phyloP scores from a whole-genome alignment of 2,888 invertebrate genomes.

The Tetropium fuscum region DNA sequence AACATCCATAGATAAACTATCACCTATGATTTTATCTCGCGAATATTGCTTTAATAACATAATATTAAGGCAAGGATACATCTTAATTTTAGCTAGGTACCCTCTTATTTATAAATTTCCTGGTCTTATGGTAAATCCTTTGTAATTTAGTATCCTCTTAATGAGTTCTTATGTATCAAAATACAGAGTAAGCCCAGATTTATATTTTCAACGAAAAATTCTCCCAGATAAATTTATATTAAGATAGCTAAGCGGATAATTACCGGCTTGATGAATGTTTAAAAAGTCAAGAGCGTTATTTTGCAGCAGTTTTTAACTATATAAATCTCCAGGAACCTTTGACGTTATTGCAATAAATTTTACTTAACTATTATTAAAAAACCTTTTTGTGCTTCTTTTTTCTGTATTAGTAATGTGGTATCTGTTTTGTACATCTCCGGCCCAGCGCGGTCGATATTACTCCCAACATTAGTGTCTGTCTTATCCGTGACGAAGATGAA shows the following conservation, averaged over 20 bases:
- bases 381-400: slow-evolving; percentile 8
- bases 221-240: neutral
- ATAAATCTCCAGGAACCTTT: slow-evolving; percentile 16
- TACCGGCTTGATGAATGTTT: slow-evolving; percentile 11
- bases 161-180: no score
- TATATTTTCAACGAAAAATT: neutral
- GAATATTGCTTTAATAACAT: no score
- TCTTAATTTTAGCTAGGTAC: no score
- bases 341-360: slow-evolving; percentile 20
- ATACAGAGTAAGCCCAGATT: no score
- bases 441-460: slow-evolving; percentile 36
- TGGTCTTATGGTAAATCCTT: no score
- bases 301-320: slow-evolving; percentile 6
- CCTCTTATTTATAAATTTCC: no score
- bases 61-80: no score
- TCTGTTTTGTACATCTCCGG: slow-evolving; percentile 21
- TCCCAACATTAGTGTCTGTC: slow-evolving; percentile 44
- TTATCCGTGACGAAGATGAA: slow-evolving; percentile 48
- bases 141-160: no score
- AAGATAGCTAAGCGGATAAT: slow-evolving; percentile 7
- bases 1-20: no score
- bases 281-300: neutral
- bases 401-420: slow-evolving; percentile 20
- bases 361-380: slow-evolving; percentile 19
- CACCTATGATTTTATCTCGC: no score